Percentiles rank a stretch among this genome's conserved stretches.
Conservation (phyloP, 2,888 invertebrate species). For the Thyatira batis region DNA sequence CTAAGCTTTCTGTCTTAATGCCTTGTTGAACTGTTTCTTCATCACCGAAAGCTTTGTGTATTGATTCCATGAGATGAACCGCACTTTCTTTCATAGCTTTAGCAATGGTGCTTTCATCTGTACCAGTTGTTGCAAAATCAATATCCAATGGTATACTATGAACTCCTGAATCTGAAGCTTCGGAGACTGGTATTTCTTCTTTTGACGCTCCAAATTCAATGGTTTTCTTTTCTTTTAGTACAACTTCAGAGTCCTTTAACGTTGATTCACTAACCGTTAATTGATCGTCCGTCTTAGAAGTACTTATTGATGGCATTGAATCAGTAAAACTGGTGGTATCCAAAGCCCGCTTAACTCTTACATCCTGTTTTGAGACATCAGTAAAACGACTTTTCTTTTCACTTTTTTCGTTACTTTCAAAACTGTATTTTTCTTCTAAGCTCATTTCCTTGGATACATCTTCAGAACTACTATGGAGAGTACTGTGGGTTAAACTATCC, state of each 20-base stretch:
- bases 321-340: constrained; percentile 27
- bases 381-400: constrained; percentile 33
- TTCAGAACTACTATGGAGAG: constrained; percentile 65
- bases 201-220: constrained; percentile 37
- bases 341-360: constrained; percentile 14
- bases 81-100: constrained; percentile 46
- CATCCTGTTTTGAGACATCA: not conserved
- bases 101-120: constrained; percentile 20
- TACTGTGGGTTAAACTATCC: constrained; percentile 40
- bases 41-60: constrained; percentile 63
- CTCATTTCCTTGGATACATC: constrained; percentile 71
- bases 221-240: constrained; percentile 18
- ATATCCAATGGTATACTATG: constrained; percentile 53
- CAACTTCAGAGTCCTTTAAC: constrained; percentile 32
- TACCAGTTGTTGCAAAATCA: constrained; percentile 21
- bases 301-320: constrained; percentile 36
- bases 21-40: constrained; percentile 70
- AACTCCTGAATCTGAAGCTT: constrained; percentile 56
- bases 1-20: constrained; percentile 64
- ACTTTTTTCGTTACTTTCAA: constrained; percentile 65
- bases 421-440: constrained; percentile 73
- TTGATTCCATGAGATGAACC: constrained; percentile 56
- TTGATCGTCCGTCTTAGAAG: constrained; percentile 27
- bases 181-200: constrained; percentile 49
- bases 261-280: constrained; percentile 29